Evolutionary conservation across 2,113 vertebrate genomes (phyloP).

Genomic region (Setophaga petechia): DNA sequence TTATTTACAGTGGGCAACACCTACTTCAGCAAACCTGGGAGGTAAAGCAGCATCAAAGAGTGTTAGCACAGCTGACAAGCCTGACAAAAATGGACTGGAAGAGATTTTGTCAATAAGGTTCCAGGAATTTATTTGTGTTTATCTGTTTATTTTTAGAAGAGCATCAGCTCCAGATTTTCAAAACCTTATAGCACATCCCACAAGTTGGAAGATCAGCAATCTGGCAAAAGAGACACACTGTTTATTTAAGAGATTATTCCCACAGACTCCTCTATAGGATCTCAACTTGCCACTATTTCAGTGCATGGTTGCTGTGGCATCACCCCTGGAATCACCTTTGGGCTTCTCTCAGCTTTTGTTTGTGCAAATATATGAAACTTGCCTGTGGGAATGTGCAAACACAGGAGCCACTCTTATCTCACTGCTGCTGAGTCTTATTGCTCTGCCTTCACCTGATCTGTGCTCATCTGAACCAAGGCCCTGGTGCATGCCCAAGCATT

Average conservation of each 20-base stretch:
- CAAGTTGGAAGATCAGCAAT: not conserved
- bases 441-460: not conserved
- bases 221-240: not conserved
- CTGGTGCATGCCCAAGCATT: not conserved
- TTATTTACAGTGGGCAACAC: slow-evolving; percentile 15
- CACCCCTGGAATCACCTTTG: not conserved
- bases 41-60: slow-evolving; percentile 14
- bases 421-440: not conserved
- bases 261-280: not conserved
- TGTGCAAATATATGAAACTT: not conserved
- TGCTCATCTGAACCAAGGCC: not conserved
- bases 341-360: not conserved
- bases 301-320: too few relatives aligned
- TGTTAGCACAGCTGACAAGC: slow-evolving; percentile 30
- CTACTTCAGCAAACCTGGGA: not conserved
- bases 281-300: not conserved
- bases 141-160: not conserved
- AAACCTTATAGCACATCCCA: not conserved
- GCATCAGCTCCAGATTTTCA: not conserved
- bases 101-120: not conserved
- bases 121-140: not conserved
- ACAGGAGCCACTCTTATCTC: not conserved
- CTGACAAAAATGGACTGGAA: not conserved
- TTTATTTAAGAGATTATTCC: not conserved
- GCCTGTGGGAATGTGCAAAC: not conserved